phyloP scores from a whole-genome alignment of 2,888 invertebrate genomes.

The Agrochola litura region DNA sequence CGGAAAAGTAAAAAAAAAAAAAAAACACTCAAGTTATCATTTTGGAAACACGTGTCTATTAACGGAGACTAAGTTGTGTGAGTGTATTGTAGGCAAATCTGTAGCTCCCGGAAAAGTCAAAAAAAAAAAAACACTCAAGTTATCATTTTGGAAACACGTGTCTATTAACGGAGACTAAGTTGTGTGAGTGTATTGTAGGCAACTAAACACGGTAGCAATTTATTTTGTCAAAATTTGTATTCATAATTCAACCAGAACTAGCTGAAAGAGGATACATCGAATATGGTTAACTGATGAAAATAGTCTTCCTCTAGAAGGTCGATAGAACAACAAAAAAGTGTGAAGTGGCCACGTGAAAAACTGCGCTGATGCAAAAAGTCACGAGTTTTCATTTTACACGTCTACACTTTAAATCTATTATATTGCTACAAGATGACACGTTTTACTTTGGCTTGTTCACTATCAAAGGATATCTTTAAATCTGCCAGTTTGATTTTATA shows the following conservation, averaged over 20 bases:
- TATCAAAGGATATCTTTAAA: slow-evolving; percentile 12
- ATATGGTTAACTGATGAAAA: slow-evolving; percentile 37
- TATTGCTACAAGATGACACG: background rate
- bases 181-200: background rate
- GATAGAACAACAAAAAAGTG: slow-evolving; percentile 30
- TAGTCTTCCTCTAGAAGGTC: slow-evolving; percentile 27
- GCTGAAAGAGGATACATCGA: background rate
- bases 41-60: background rate
- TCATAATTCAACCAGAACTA: slow-evolving; percentile 15
- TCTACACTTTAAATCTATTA: slow-evolving; percentile 2
- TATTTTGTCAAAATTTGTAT: background rate
- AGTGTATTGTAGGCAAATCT: slow-evolving; percentile 5
- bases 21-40: background rate
- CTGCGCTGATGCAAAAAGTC: slow-evolving; percentile 45
- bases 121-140: background rate
- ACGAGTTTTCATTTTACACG: slow-evolving; percentile 41
- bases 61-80: background rate
- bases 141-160: background rate
- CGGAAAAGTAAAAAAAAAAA: background rate
- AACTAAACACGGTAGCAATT: background rate
- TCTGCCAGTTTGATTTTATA: background rate
- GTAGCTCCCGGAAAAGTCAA: background rate
- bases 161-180: background rate
- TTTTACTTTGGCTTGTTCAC: slow-evolving; percentile 18
- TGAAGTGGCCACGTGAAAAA: slow-evolving; percentile 16